Conservation (phyloP, 2,888 invertebrate species). For the Drosophila rubida region DNA sequence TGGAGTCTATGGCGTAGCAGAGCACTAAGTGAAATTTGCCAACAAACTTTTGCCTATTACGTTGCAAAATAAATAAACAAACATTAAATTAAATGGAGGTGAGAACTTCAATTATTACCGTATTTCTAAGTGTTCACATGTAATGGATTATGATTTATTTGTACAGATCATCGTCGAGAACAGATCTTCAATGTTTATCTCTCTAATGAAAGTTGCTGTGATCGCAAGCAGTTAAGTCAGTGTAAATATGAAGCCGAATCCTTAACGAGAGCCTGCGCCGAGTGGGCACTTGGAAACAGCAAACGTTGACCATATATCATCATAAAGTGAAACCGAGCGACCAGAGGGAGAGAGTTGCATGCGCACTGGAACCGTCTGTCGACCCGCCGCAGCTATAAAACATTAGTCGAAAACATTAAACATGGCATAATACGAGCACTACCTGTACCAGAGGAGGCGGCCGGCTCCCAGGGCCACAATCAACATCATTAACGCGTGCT, state of each 20-base stretch:
- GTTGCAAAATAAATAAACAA: not conserved
- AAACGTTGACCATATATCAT: conserved; percentile 67
- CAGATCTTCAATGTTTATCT: no score
- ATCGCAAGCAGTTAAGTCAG: no score
- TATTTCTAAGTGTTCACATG: no score
- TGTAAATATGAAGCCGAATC: conserved; percentile 64
- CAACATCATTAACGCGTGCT: conserved; percentile 79
- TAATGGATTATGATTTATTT: no score
- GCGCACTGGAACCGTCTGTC: conserved; percentile 17
- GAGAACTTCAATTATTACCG: no score
- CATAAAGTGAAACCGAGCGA: conserved; percentile 61
- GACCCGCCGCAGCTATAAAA: conserved; percentile 47
- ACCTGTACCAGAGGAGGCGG: conserved; percentile 25
- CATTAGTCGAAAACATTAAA: conserved; percentile 68
- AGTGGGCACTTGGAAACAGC: conserved; percentile 39
- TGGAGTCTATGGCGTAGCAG: conserved; percentile 17
- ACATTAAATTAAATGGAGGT: no score
- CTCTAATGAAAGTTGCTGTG: no score
- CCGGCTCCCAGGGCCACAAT: conserved; percentile 64
- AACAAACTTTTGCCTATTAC: conserved; percentile 5
- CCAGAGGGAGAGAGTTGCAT: conserved; percentile 22
- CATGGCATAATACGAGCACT: conserved; percentile 51
- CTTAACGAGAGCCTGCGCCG: conserved; percentile 38
- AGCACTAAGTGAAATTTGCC: conserved; percentile 16
- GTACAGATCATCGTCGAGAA: no score